These are phyloP conservation scores for Diploscapter pachys DNA, from an alignment of 1,140 invertebrate species.

Conservation along the genomic window DNA sequence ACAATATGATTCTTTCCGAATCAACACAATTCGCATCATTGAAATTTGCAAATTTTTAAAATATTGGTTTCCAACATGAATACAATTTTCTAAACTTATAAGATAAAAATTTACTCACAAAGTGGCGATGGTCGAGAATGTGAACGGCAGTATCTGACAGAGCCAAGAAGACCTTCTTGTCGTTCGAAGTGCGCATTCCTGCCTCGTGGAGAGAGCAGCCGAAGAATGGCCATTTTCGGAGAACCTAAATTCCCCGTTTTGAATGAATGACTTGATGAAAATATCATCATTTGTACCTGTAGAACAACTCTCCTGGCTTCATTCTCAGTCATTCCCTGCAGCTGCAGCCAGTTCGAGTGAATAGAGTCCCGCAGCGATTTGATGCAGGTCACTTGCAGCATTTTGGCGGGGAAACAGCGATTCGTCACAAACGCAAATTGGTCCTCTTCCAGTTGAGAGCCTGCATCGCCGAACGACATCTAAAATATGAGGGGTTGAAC, in stretches of 20 bases:
- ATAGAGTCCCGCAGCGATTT: constrained; percentile 19
- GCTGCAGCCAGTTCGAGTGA: constrained; percentile 40
- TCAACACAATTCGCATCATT: too few species aligned
- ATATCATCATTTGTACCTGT: constrained; percentile 7
- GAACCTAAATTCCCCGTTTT: constrained; percentile 23
- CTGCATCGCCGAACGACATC: constrained; percentile 42
- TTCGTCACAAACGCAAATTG: constrained; percentile 30
- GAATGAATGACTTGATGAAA: constrained; percentile 3
- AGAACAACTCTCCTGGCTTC: constrained; percentile 47
- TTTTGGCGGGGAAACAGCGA: constrained; percentile 43
- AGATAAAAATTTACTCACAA: constrained; percentile 39
- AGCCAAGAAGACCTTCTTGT: constrained; percentile 40
- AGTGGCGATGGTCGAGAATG: constrained; percentile 41
- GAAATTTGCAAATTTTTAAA: too few species aligned
- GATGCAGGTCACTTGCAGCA: constrained; percentile 45
- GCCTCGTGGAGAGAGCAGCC: constrained; percentile 42
- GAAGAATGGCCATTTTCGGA: constrained; percentile 48
- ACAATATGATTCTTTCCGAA: not conserved
- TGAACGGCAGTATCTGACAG: constrained; percentile 46
- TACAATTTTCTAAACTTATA: not conserved
- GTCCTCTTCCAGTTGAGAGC: constrained; percentile 32
- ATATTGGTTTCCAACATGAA: too few species aligned
- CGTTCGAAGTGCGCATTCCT: constrained; percentile 38
- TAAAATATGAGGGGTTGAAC: too few species aligned
- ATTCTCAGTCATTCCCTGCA: constrained; percentile 36